Evolutionary conservation across 2,888 invertebrate genomes (phyloP), one percentile per base, ranked within the genome.

Genomic region (Arctia plantaginis): DNA sequence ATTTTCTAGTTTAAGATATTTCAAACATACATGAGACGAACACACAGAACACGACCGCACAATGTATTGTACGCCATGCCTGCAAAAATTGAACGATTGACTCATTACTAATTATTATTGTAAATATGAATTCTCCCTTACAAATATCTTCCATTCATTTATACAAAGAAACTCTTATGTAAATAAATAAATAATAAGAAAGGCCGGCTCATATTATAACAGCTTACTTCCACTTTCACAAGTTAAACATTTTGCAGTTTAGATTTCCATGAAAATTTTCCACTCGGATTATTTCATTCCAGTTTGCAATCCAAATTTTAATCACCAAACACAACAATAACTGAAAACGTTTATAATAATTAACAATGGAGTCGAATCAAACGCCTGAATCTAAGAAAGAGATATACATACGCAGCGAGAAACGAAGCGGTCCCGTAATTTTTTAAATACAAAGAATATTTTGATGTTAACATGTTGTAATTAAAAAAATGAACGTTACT

Each of bases 281-380:
- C 80, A 73, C 84, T 85, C 67, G 85, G 74, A 76, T 76, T 73
- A 80, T 75, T 83, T 77, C 80, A 81, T 83, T 85, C 72, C 82
- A 80, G 83, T 85, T 86, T 84, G 80, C 81, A 80, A 79, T 82
- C 76, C 80, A 83, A 86, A 88, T 90, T 85, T 86, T 88, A 87
- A 88, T 89, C 85, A 87, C 86, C 88, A 90, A 91, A 90, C 90
- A 90, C 86, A 90, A 91, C 90, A 90, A 91, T 89, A 85, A 84
- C 86, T 82, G 86, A 88, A 88, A 89, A 80, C 90, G 91, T 90
- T 91, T 90, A 90, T 87, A 92, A 92, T 93, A 92, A 93, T 93
- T 92, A 92, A 92, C 91, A 88, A 86, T 86, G 88, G 87, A 88
- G 82, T 83, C 85, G 83, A 81, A 86, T 84, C 83, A 86, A 88